Base-by-base conservation (phyloP, 1,140 invertebrate genomes). In the Carposina sasakii region DNA sequence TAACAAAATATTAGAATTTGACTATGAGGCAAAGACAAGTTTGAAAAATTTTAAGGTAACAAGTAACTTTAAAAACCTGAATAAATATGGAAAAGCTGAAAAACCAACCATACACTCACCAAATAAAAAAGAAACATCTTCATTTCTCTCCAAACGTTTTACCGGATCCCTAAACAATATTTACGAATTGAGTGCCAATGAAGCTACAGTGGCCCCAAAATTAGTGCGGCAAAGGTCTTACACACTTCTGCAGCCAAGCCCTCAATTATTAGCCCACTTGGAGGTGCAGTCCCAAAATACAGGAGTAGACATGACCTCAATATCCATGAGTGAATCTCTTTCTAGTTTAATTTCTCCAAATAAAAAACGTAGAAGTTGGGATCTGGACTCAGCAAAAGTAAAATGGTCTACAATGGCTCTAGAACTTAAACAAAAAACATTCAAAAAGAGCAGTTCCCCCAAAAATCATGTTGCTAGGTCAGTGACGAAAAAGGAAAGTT, bases 211-310 rank as follows among this genome's bases (percentile, higher is more conserved):
- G 16, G 66, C 66, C 6, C 85, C 85, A 24, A 87, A 86, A 44
- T 65, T 90, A 30, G 78, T 87, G 1, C 73, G 89, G 33, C 88
- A 89, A 67, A 87, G 88, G 54, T 91, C 90, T 5, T 91, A 91
- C 46, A 86, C 89, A 0, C 57, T 91, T 10, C 84, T 90, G 1
- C 82, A 86, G 28, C 89, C 89, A 0, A 89, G 89, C 63, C 89
- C 89, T 0, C 81, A 88, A 50, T 71, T 90, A 12, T 55, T 90
- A 2, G 89, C 89, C 12, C 88, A 89, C 49, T 70, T 89, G 45
- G 79, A 88, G 63, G 83, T 83, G 13, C 83, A 88, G 54, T 79
- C 86, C 0, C 37, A 75, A 9, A 81, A 67, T 34, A 82, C 69
- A 23, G 82, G 76, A 20, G 69, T 85, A 6, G 82, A 86, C 46